Base-by-base conservation (phyloP, 1,140 invertebrate genomes). In the Diachasmimorpha longicaudata region DNA sequence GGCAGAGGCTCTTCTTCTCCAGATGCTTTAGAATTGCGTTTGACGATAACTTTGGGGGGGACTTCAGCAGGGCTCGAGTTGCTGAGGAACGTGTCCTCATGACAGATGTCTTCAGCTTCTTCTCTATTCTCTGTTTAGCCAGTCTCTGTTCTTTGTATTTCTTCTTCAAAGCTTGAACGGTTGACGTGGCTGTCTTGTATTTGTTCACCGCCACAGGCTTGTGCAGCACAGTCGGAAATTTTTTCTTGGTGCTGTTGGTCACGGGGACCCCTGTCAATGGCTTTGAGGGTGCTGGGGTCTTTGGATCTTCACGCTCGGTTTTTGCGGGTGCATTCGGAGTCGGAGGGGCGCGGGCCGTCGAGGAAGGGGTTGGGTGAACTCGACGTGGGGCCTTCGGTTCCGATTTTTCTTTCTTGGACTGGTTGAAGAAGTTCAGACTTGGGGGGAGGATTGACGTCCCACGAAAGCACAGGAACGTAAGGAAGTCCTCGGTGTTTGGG, bases 401-500 rank as follows among this genome's bases (percentile, higher is more conserved):
- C 67, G 19, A 42, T 73, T 85, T 87, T 48, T 87, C 88, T 74
- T 86, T 89, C 48, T 86, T 87, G 36, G 78, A 83, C 25, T 86
- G 79, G 81, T 94, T 95, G 74, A 95, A 93, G 79, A 94, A 94
- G 85, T 95, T 93, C 69, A 96, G 87, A 77, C 91, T 92, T 4
- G 93, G 90, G 39, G 95, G 95, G 76, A 96, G 86, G 76, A 93
- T 91, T 19, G 93, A 90, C 25, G 94, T 95, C 70, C 92, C 95
- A 90, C 96, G 90, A 80, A 96, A 94, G 86, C 96, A 97, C 4
- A 97, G 89, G 86, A 96, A 97, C 77, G 95, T 97, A 23, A 97
- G 84, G 85, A 97, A 97, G 87, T 97, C 96, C 90, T 97, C 95
- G 4, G 96, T 96, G 80, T 96, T 96, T 37, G 95, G 95, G 80